Base-by-base conservation (phyloP, 2,888 invertebrate genomes). In the Tenthredo amoena region DNA sequence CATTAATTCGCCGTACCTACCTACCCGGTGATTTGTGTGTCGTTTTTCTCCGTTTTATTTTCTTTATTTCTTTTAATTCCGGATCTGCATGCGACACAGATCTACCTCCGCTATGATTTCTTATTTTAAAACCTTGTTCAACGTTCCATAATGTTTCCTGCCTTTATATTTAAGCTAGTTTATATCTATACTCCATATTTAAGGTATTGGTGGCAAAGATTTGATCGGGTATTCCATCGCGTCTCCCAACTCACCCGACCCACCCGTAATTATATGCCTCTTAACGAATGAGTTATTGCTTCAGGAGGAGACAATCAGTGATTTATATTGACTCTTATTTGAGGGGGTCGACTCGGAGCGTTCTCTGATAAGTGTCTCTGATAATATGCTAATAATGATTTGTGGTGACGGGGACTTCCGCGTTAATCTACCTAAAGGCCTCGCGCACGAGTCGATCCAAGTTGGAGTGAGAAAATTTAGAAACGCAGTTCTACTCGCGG, bases 381-480 rank as follows among this genome's bases (percentile, higher is more conserved):
- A 92, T 92, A 91, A 92, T 92, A 92, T 92, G 91, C 90, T 92
- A 92, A 91, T 92, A 91, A 90, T 91, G 91, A 92, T 92, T 92
- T 91, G 88, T 90, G 88, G 86, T 87, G 89, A 90, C 87, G 87
- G 86, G 83, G 86, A 91, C 89, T 91, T 90, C 88, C 88, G 90
- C 88, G 87, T 90, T 90, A 89, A 91, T 90, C 89, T 88, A 89
- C 86, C 88, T 86, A 88, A 89, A 89, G 87, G 87, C 84, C 87
- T 85, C 84, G 65, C 37, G 77, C 68, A 76, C 84, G 72, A 62
- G 72, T 72, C 62, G 84, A 72, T 72, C 72, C 50, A 31, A 26
- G n/a, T 31, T n/a, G 40, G 62, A 62, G 65, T 34, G 62, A 65
- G 81, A 26, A 81, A 81, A 81, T 81, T 58, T 81, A 58, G 81